Conservation (phyloP, 2,113 vertebrate genomes). For the Vidua macroura region DNA sequence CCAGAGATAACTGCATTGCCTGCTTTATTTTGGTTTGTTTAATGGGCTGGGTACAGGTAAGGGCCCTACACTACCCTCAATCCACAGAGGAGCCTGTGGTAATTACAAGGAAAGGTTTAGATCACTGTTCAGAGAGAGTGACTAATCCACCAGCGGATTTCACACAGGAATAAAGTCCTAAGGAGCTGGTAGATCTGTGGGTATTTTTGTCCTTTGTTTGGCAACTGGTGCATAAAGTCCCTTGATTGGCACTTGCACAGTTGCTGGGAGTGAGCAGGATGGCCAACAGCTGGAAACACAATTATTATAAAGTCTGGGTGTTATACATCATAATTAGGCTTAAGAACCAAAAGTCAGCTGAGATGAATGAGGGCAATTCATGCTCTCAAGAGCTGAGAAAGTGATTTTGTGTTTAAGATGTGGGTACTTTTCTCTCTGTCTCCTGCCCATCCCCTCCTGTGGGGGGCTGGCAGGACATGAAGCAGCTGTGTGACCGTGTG, state of each 20-base stretch:
- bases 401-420: not conserved
- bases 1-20: not conserved
- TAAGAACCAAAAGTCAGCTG: conserved; percentile 20
- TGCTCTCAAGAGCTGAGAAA: not conserved
- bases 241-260: conserved; percentile 12
- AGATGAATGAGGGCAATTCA: conserved; percentile 56
- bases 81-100: not conserved
- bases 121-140: not conserved
- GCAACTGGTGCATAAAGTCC: not conserved
- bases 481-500: not conserved
- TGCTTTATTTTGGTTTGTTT: not conserved
- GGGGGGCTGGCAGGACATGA: not conserved
- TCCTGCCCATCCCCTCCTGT: accelerated
- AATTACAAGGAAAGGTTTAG: not conserved
- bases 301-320: conserved; percentile 37
- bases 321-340: conserved; percentile 58
- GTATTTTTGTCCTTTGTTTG: conserved; percentile 5
- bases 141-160: not conserved
- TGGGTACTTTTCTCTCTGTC: not conserved
- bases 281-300: conserved; percentile 11
- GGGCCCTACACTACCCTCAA: not conserved
- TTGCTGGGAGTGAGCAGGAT: not conserved
- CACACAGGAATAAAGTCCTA: not conserved
- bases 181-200: not conserved
- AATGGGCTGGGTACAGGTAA: not conserved